Evolutionary conservation across 2,797 vertebrate species (phyloP).

Genomic region (Phrynocephalus guinanensis): DNA sequence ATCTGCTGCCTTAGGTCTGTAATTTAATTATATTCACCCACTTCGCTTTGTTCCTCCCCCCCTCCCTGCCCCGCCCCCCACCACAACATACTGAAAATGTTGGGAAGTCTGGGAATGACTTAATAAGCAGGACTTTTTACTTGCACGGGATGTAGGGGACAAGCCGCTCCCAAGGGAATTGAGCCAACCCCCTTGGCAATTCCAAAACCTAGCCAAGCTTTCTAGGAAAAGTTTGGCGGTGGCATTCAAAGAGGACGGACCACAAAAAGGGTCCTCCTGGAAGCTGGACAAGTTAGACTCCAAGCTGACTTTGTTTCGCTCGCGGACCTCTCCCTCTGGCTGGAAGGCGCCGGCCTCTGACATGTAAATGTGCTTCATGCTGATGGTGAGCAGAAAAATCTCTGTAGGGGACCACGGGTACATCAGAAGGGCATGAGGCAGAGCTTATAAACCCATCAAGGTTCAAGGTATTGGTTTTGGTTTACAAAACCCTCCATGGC

Average conservation of each 20-base stretch:
- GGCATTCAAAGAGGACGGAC: conserved; percentile 35
- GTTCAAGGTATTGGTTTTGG: too few relatives aligned
- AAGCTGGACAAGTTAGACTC: conserved; percentile 12
- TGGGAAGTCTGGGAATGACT: conserved; percentile 55
- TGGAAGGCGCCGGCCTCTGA: neutral
- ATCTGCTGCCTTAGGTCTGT: conserved; percentile 75
- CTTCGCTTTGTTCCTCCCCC: conserved; percentile 52
- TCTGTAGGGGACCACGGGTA: too few relatives aligned
- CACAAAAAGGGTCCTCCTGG: neutral
- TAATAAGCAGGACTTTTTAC: conserved; percentile 25
- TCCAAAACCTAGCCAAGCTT: accelerated
- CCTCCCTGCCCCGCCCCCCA: conserved; percentile 15
- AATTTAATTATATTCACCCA: conserved; percentile 75
- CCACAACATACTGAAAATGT: conserved; percentile 54
- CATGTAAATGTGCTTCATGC: neutral
- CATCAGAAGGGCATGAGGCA: neutral
- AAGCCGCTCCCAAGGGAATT: neutral
- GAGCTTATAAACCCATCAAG: neutral
- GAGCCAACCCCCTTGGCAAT: neutral
- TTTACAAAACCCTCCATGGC: too few relatives aligned
- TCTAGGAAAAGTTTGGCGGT: neutral
- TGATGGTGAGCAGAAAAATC: neutral
- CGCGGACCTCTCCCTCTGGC: too few relatives aligned
- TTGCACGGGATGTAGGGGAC: neutral
- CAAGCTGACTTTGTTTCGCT: conserved; percentile 17